These are phyloP conservation scores for Macrophya alboannulata DNA, from an alignment of 2,888 invertebrate genomes.

Conservation along the genomic window DNA sequence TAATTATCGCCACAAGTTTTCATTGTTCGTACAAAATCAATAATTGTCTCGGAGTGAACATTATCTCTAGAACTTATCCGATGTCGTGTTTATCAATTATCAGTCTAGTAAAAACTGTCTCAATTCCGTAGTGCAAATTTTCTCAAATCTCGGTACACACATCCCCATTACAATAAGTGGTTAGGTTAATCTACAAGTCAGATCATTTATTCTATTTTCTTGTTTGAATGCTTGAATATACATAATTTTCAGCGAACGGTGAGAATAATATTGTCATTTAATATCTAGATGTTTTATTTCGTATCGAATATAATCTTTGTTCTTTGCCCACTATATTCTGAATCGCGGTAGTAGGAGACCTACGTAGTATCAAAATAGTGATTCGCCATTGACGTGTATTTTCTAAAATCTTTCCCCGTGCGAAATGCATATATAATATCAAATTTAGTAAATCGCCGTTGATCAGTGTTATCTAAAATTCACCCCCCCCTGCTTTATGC, in stretches of 20 bases:
- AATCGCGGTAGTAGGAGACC: background rate
- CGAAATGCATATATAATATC: background rate
- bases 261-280: background rate
- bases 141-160: background rate
- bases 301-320: background rate
- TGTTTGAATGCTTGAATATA: background rate
- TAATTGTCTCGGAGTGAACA: background rate
- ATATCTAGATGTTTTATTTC: background rate
- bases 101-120: background rate
- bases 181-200: background rate
- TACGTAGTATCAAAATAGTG: background rate
- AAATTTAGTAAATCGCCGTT: background rate
- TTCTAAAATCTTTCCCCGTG: background rate
- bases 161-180: background rate
- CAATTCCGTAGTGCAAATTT: background rate
- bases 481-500: background rate
- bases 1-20: background rate
- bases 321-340: background rate
- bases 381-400: background rate
- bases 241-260: background rate
- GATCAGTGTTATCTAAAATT: background rate
- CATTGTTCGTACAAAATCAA: background rate
- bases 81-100: background rate
- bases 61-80: background rate
- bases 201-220: background rate